Conservation (phyloP, 2,888 invertebrate species). For the Malacosoma neustria region DNA sequence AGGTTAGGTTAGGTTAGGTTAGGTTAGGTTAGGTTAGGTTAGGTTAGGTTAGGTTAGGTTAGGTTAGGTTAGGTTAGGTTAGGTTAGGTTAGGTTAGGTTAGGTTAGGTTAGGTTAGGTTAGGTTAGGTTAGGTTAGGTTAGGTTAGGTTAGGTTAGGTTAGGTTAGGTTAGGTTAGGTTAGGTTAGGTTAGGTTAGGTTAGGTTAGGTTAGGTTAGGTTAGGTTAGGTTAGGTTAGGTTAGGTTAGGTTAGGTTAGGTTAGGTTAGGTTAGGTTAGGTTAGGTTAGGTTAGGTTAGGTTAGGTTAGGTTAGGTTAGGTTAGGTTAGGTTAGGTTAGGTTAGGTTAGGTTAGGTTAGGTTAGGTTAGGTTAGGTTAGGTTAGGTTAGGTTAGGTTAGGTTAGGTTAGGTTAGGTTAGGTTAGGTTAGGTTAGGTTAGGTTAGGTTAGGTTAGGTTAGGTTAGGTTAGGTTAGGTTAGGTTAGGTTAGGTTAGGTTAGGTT, state of each 20-base stretch:
- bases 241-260: background rate
- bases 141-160: no score
- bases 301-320: background rate
- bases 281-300: background rate
- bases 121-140: no score
- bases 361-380: conserved; percentile 1
- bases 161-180: background rate
- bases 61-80: no score
- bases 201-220: background rate
- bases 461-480: conserved; percentile 1
- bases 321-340: conserved; percentile 1
- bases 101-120: no score
- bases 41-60: no score
- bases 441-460: conserved; percentile 1
- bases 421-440: conserved; percentile 1
- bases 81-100: no score
- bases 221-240: background rate
- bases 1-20: no score
- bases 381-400: conserved; percentile 1
- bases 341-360: conserved; percentile 1
- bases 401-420: conserved; percentile 1
- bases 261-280: background rate
- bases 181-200: background rate
- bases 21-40: no score
- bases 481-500: conserved; percentile 1